Evolutionary conservation across 2,113 vertebrate species (phyloP).

Genomic region (Malaclemys terrapin): DNA sequence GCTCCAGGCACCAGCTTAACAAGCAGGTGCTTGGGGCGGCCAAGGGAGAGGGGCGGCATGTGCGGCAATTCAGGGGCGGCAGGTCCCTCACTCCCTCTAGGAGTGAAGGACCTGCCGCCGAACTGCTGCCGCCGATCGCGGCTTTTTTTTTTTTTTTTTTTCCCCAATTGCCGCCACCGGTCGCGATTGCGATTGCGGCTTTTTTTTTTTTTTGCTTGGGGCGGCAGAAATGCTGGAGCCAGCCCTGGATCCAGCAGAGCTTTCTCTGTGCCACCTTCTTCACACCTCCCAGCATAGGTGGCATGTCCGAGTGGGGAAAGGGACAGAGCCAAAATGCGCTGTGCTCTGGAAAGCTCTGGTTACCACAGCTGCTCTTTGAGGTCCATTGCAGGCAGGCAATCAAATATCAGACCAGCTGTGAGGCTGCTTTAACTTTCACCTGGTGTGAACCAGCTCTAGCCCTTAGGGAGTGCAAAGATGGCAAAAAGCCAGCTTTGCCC

Average conservation of each 20-base stretch:
- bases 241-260: neutral
- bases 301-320: rapidly evolving
- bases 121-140: too few relatives aligned
- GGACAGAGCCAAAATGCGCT: rapidly evolving
- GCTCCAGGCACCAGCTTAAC: too few relatives aligned
- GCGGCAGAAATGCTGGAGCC: too few relatives aligned
- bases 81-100: too few relatives aligned
- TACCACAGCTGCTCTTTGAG: neutral
- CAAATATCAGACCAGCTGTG: neutral
- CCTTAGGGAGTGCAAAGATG: neutral
- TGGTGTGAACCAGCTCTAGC: neutral
- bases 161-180: too few relatives aligned
- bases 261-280: neutral
- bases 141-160: too few relatives aligned
- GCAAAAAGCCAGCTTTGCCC: rapidly evolving
- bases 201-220: too few relatives aligned
- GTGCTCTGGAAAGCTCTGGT: neutral
- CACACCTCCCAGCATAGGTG: neutral
- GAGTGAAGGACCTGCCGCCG: too few relatives aligned
- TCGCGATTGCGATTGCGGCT: too few relatives aligned
- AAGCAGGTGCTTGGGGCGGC: too few relatives aligned
- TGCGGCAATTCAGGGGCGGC: too few relatives aligned
- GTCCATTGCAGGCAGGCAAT: neutral
- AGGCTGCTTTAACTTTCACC: neutral
- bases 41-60: too few relatives aligned